Percentiles rank a stretch among this genome's conserved stretches.
Conservation (phyloP, 2,113 vertebrate species). For the Phocoena sinus region DNA sequence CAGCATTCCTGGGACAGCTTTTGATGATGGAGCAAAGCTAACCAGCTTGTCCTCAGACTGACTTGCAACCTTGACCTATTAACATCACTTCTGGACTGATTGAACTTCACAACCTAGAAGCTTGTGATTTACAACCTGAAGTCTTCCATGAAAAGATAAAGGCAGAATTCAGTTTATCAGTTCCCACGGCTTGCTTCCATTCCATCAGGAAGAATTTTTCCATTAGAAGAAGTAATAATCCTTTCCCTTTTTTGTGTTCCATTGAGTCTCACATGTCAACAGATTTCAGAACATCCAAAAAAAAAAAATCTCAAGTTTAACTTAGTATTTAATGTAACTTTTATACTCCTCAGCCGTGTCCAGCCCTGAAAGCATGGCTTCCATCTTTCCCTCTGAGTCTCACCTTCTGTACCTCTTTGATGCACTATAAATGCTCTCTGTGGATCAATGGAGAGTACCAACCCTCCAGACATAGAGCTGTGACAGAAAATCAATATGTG, state of each 20-base stretch:
- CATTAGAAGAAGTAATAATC: neutral
- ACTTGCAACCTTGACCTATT: neutral
- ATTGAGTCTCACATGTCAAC: conserved; percentile 27
- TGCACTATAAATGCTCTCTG: conserved; percentile 48
- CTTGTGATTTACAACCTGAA: neutral
- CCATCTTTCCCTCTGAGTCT: neutral
- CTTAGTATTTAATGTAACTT: conserved; percentile 27
- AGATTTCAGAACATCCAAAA: neutral
- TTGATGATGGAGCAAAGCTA: neutral
- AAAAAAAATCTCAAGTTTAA: neutral
- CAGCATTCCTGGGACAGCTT: neutral
- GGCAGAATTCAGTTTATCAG: neutral
- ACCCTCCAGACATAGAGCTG: conserved; percentile 5
- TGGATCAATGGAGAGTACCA: neutral
- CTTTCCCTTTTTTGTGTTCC: neutral
- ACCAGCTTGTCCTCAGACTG: neutral
- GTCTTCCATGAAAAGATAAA: neutral
- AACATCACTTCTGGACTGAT: neutral
- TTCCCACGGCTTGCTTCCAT: neutral
- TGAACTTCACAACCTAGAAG: neutral
- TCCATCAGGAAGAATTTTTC: neutral
- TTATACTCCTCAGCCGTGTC: neutral
- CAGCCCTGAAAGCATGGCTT: neutral
- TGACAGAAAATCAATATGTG: conserved; percentile 53
- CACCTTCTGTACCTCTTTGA: conserved; percentile 15